Percentiles rank a stretch among this genome's conserved stretches.
Conservation (phyloP, 2,888 invertebrate genomes). For the Azorinus chamasolen region DNA sequence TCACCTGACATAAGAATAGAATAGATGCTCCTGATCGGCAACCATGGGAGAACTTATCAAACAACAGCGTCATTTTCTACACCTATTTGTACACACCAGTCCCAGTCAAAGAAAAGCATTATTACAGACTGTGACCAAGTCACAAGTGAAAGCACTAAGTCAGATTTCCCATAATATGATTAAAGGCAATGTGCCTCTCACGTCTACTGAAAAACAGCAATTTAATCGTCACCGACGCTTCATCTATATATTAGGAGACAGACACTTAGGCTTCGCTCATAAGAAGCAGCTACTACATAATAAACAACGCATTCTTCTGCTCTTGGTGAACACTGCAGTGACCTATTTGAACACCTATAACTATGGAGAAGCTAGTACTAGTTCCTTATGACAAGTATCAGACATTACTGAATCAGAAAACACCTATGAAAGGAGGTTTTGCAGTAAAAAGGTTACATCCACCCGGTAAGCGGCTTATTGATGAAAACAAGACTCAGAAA, state of each 20-base stretch:
- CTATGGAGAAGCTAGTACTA: conserved; percentile 33
- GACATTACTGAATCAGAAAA: not conserved
- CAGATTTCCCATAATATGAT: conserved; percentile 33
- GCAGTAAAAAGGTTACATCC: too few relatives aligned
- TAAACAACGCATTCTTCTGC: conserved; percentile 4
- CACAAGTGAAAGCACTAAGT: conserved; percentile 33
- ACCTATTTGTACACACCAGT: conserved; percentile 16
- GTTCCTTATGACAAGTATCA: conserved; percentile 37
- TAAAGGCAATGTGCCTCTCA: conserved; percentile 8
- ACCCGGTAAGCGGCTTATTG: too few relatives aligned
- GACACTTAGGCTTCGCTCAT: conserved; percentile 6
- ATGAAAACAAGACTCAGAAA: too few relatives aligned
- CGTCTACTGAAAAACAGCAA: conserved; percentile 4
- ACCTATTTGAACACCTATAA: conserved; percentile 20
- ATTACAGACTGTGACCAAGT: conserved; percentile 23
- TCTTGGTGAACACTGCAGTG: conserved; percentile 12
- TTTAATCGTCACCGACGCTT: conserved; percentile 26
- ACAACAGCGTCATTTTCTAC: conserved; percentile 33
- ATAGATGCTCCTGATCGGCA: not conserved
- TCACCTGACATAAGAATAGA: conserved; percentile 22
- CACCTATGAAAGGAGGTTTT: too few relatives aligned
- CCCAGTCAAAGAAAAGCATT: conserved; percentile 34
- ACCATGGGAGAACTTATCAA: conserved; percentile 36
- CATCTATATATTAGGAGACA: conserved; percentile 21
- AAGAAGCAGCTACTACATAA: conserved; percentile 6